A percentile compares a stretch with the other conserved stretches of the same genome.
phyloP scores from a whole-genome alignment of 2,113 vertebrate species.

The Nerophis lumbriciformis region DNA sequence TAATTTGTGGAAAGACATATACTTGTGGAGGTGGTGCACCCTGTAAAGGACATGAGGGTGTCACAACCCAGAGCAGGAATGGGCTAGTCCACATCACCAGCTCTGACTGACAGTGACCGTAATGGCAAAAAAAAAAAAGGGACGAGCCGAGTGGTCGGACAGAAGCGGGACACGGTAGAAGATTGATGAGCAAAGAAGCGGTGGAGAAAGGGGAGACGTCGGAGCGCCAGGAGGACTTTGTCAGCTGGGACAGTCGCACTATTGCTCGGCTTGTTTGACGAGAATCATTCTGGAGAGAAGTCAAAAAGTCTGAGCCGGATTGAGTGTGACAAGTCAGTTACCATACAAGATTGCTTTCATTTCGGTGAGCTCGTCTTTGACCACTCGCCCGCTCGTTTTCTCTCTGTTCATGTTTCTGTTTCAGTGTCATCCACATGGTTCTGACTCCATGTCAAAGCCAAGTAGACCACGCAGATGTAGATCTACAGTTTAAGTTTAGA shows the following conservation, averaged over 20 bases:
- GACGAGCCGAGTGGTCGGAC: background rate
- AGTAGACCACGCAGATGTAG: too few species aligned
- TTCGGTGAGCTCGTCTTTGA: too few species aligned
- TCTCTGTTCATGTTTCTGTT: too few species aligned
- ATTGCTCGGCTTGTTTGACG: constrained; percentile 12
- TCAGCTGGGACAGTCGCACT: constrained; percentile 18
- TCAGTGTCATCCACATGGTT: too few species aligned
- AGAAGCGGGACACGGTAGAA: constrained; percentile 15
- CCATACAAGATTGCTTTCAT: too few species aligned
- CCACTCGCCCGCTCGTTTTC: too few species aligned
- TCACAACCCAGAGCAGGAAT: constrained; percentile 39
- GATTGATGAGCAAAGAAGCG: constrained; percentile 4
- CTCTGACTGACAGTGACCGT: constrained; percentile 49
- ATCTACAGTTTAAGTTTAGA: too few species aligned
- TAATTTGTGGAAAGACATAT: constrained; percentile 7
- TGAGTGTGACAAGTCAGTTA: too few species aligned
- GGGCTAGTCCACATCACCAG: constrained; percentile 36
- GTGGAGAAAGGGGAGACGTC: background rate
- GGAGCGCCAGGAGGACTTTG: constrained; percentile 6
- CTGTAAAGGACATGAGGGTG: constrained; percentile 40
- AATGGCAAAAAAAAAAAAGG: constrained; percentile 21
- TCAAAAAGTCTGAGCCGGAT: too few species aligned
- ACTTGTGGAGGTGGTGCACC: constrained; percentile 31
- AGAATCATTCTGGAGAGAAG: too few species aligned
- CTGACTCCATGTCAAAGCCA: too few species aligned